A percentile compares a stretch with the other conserved stretches of the same genome.
phyloP scores from a whole-genome alignment of 2,797 vertebrate species.

The Catharus ustulatus region DNA sequence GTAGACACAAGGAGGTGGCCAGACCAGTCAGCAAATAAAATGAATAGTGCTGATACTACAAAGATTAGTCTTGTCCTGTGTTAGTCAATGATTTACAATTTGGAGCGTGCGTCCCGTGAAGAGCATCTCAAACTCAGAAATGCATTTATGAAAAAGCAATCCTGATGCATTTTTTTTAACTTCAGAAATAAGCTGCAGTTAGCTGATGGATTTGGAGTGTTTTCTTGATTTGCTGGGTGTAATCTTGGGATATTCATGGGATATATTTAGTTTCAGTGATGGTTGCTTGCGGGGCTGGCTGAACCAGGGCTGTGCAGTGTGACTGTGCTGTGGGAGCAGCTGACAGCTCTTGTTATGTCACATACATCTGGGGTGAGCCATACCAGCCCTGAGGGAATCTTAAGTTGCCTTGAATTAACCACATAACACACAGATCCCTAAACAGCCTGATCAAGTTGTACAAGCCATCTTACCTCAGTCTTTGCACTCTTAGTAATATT shows the following conservation, averaged over 20 bases:
- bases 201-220: background rate
- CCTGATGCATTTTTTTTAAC: background rate
- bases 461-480: background rate
- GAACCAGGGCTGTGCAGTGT: background rate
- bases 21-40: background rate
- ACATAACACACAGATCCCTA: background rate
- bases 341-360: constrained; percentile 16
- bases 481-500: background rate
- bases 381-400: background rate
- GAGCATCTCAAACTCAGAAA: background rate
- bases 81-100: background rate
- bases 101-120: background rate
- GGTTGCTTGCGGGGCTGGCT: background rate
- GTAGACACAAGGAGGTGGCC: background rate
- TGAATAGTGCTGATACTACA: background rate
- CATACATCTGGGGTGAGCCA: background rate
- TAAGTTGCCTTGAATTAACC: background rate
- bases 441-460: background rate
- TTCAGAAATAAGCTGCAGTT: background rate
- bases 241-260: background rate
- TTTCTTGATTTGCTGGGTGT: background rate
- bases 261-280: background rate
- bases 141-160: background rate
- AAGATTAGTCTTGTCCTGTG: background rate
- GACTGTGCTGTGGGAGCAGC: background rate